phyloP scores from a whole-genome alignment of 2,797 vertebrate genomes.

The Rallus crepitans region DNA sequence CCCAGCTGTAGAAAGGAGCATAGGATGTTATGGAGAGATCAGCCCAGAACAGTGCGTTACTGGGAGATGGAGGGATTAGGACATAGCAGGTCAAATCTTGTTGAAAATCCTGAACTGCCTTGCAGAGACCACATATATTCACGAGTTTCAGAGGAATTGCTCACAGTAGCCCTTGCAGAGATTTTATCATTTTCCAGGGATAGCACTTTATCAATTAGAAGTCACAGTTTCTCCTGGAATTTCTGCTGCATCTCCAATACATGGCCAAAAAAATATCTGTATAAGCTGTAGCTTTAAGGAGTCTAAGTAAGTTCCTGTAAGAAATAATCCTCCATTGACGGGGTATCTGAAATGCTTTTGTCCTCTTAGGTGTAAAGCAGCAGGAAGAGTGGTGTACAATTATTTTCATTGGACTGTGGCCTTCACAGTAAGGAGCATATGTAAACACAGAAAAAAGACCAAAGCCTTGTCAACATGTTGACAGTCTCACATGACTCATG shows the following conservation, averaged over 20 bases:
- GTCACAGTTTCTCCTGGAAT: background rate
- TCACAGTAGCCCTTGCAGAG: background rate
- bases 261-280: background rate
- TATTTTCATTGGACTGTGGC: background rate
- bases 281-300: background rate
- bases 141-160: background rate
- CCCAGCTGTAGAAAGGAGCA: background rate
- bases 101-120: background rate
- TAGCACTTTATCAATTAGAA: background rate
- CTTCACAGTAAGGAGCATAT: background rate
- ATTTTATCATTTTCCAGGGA: background rate
- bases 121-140: background rate
- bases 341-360: background rate
- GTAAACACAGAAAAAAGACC: background rate
- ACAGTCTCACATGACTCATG: fast-evolving
- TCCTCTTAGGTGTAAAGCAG: background rate
- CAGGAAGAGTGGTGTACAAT: background rate
- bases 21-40: background rate
- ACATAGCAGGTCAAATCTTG: background rate
- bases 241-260: background rate
- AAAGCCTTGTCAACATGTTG: background rate
- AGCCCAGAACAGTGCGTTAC: background rate
- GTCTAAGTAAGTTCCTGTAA: background rate
- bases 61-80: background rate
- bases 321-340: background rate